Conservation (phyloP, 64 coral and sea anemone species). For the Montipora cactus region DNA sequence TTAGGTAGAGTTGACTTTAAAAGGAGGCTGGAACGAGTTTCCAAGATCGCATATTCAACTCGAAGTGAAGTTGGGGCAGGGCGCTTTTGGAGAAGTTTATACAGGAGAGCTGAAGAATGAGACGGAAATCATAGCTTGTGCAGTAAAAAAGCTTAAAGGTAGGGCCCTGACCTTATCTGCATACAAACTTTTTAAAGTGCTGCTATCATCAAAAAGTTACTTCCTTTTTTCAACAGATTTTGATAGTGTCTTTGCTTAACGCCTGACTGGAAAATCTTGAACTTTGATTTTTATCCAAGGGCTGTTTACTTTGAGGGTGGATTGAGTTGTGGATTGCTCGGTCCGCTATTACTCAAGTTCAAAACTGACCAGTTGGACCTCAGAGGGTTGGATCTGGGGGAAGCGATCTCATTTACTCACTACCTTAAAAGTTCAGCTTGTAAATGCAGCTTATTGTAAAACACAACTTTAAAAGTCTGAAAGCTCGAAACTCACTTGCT, state of each 20-base stretch:
- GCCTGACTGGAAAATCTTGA: too few relatives aligned
- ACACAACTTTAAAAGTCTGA: too few relatives aligned
- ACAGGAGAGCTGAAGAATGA: background rate
- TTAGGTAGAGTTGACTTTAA: background rate
- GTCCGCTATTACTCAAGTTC: too few relatives aligned
- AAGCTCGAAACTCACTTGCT: too few relatives aligned
- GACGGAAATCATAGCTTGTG: background rate
- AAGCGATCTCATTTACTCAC: too few relatives aligned
- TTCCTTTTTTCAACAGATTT: too few relatives aligned
- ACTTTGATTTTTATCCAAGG: background rate
- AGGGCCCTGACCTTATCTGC: background rate
- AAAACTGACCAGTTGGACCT: too few relatives aligned
- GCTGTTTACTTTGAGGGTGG: background rate
- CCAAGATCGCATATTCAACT: background rate
- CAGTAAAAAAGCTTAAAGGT: conserved; percentile 57
- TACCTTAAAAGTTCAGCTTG: too few relatives aligned
- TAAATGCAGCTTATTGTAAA: too few relatives aligned
- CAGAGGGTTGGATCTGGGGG: too few relatives aligned
- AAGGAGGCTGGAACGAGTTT: conserved; percentile 4
- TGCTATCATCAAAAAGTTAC: too few relatives aligned
- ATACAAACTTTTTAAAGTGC: background rate
- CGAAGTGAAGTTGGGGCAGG: conserved; percentile 11
- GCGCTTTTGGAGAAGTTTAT: conserved; percentile 39
- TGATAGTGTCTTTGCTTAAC: too few relatives aligned
- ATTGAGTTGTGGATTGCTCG: background rate